Conservation (phyloP, 2,888 invertebrate genomes). For the Phytoseiulus persimilis region DNA sequence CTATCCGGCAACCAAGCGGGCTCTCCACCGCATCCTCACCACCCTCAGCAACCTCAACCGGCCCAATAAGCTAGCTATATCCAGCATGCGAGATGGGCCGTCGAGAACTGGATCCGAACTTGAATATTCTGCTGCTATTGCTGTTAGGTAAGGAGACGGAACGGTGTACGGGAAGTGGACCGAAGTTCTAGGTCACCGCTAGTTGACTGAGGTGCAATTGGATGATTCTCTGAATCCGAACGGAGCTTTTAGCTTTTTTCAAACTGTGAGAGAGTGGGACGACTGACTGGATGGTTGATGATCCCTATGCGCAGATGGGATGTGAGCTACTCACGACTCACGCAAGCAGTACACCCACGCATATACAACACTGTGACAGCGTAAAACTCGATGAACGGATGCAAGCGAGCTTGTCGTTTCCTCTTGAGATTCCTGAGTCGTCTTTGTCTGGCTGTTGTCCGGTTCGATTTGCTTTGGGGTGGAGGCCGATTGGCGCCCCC, state of each 20-base stretch:
- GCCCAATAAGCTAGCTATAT: not conserved
- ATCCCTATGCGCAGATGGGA: not conserved
- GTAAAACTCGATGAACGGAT: not conserved
- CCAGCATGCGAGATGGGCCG: not conserved
- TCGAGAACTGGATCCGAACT: not conserved
- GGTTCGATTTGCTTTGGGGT: not conserved
- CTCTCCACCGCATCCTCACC: slow-evolving; percentile 37
- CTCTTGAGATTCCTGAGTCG: not conserved
- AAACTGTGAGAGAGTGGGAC: not conserved
- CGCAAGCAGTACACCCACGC: not conserved
- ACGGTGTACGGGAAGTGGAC: not conserved
- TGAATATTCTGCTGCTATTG: not conserved
- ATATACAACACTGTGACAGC: not conserved
- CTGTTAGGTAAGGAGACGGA: not conserved
- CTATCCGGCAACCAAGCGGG: slow-evolving; percentile 37
- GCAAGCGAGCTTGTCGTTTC: not conserved
- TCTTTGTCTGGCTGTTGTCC: not conserved
- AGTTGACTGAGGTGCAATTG: not conserved
- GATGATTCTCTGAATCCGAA: not conserved
- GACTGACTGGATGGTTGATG: not conserved
- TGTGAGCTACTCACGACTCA: not conserved
- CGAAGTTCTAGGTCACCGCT: not conserved
- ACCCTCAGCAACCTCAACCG: slow-evolving; percentile 35
- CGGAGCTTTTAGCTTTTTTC: not conserved
- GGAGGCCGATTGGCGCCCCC: not conserved